A percentile compares a stretch with the other conserved stretches of the same genome.
phyloP scores from a whole-genome alignment of 2,888 invertebrate genomes.

The Eulithis testata region DNA sequence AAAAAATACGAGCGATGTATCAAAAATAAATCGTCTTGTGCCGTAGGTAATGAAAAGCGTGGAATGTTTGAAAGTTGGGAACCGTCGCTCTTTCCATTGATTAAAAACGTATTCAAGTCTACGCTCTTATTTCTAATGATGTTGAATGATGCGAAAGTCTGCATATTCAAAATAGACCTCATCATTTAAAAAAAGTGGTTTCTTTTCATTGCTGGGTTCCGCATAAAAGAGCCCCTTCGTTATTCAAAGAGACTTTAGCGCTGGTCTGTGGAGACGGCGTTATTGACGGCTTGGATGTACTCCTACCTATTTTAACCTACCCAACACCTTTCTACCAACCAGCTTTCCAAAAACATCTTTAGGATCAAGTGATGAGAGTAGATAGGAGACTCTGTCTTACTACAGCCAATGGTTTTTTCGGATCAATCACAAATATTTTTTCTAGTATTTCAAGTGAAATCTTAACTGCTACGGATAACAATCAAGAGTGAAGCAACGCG shows the following conservation, averaged over 20 bases:
- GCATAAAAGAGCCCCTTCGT: constrained; percentile 76
- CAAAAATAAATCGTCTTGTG: constrained; percentile 39
- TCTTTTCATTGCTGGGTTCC: constrained; percentile 68
- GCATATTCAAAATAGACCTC: constrained; percentile 74
- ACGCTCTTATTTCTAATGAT: constrained; percentile 73
- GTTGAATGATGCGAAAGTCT: constrained; percentile 75
- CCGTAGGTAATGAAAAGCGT: constrained; percentile 21
- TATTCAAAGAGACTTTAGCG: constrained; percentile 75
- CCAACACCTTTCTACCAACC: constrained; percentile 40
- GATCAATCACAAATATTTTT: no score
- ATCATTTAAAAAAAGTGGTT: constrained; percentile 75
- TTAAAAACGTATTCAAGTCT: constrained; percentile 60
- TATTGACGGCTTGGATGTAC: constrained; percentile 46
- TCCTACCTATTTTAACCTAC: constrained; percentile 45
- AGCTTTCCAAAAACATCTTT: constrained; percentile 38
- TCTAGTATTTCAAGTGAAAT: no score
- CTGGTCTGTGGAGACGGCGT: constrained; percentile 55
- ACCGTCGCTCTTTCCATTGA: constrained; percentile 37
- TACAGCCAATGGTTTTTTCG: no score
- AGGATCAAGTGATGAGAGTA: neutral
- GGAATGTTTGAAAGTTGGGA: constrained; percentile 35
- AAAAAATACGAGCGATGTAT: constrained; percentile 13
- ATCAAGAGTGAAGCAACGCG: no score
- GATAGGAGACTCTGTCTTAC: no score
- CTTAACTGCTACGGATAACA: no score